These are phyloP conservation scores for Notechis scutatus DNA, from an alignment of 2,113 vertebrate species.

Conservation along the genomic window DNA sequence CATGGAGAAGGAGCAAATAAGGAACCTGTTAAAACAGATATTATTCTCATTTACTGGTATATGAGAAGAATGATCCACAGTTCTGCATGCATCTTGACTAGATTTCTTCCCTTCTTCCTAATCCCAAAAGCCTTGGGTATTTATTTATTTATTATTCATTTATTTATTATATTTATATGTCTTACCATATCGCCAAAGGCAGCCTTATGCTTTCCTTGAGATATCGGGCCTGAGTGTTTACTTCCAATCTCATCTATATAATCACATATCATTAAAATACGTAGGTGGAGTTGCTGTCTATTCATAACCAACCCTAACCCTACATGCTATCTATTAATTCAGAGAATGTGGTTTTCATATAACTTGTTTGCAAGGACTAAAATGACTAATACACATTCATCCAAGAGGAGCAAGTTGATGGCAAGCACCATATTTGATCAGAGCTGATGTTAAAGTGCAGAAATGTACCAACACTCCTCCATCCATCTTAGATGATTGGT, in stretches of 20 bases:
- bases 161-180: background rate
- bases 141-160: background rate
- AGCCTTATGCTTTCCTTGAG: background rate
- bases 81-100: background rate
- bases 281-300: background rate
- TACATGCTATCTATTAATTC: background rate
- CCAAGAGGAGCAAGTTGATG: background rate
- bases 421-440: background rate
- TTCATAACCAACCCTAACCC: background rate
- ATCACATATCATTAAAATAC: background rate
- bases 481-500: background rate
- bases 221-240: background rate
- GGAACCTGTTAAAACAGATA: background rate
- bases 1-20: background rate
- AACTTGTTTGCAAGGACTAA: background rate
- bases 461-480: background rate
- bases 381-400: background rate
- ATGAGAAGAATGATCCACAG: background rate
- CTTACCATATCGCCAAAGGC: background rate
- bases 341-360: background rate
- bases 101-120: background rate
- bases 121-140: background rate
- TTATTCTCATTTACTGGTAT: background rate
- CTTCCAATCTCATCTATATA: background rate
- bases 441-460: background rate